phyloP scores from a whole-genome alignment of 2,797 vertebrate genomes.

The Brotula barbata region DNA sequence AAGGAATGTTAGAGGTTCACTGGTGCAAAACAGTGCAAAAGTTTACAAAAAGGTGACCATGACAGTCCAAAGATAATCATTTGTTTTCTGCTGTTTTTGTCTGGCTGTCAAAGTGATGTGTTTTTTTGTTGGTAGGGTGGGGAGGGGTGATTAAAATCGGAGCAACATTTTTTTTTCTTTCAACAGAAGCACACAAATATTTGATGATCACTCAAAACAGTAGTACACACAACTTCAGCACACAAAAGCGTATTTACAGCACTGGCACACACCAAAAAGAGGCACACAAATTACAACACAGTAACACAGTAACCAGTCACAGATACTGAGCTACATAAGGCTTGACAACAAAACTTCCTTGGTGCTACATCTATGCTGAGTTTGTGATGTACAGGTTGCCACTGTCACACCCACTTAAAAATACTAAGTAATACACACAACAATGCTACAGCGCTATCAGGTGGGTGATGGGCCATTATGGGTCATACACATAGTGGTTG shows the following conservation, averaged over 20 bases:
- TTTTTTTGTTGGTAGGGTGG: slow-evolving; percentile 26
- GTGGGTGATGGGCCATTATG: slow-evolving; percentile 83
- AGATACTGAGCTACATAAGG: slow-evolving; percentile 82
- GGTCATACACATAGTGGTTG: slow-evolving; percentile 87
- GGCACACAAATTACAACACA: slow-evolving; percentile 79
- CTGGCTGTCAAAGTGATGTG: slow-evolving; percentile 55
- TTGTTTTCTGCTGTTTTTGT: slow-evolving; percentile 46
- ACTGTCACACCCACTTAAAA: slow-evolving; percentile 77
- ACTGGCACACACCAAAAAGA: slow-evolving; percentile 76
- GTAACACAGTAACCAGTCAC: slow-evolving; percentile 81
- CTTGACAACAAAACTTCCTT: slow-evolving; percentile 80
- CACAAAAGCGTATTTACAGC: slow-evolving; percentile 81
- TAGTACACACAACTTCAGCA: slow-evolving; percentile 77
- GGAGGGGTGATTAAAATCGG: slow-evolving; percentile 41
- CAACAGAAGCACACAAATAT: slow-evolving; percentile 76
- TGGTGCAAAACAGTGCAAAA: slow-evolving; percentile 81
- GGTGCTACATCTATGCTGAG: slow-evolving; percentile 83
- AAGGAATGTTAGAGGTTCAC: slow-evolving; percentile 72
- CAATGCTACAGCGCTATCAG: slow-evolving; percentile 78
- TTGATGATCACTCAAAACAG: slow-evolving; percentile 75
- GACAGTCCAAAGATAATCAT: slow-evolving; percentile 71
- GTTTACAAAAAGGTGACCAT: slow-evolving; percentile 70
- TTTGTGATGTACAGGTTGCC: slow-evolving; percentile 77
- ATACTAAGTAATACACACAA: slow-evolving; percentile 78
- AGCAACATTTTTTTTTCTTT: slow-evolving; percentile 73